Evolutionary conservation across 2,113 vertebrate species (phyloP), one percentile per base, ranked within the genome.

Genomic region (Trinectes maculatus): DNA sequence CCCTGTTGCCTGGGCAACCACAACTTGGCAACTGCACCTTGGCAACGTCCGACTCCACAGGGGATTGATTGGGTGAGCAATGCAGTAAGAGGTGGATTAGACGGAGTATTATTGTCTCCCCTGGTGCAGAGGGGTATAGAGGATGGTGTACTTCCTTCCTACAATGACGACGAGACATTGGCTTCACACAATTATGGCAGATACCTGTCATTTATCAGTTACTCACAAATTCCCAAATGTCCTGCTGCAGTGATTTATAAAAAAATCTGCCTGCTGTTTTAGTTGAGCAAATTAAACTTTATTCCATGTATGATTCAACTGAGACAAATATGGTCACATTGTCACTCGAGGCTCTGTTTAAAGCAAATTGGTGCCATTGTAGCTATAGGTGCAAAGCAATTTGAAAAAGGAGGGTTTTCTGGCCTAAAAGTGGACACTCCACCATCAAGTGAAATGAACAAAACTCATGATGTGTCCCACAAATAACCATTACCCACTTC

Each of bases 1-100:
- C 71, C 40, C 36, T 16, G 83, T 88, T 88, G 65, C 79, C 83
- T 60, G 24, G 34, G 81, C 71, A 79, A 89, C 85, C 60, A 57
- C 74, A 83, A 81, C 80, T 84, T 76, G 75, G 83, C 86, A 87
- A 80, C 70, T 1, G 44, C 55, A 46, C 68, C 73, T 84, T 81
- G 86, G 86, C 77, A 63, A 71, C 51, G 4, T 34, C 76, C 56
- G 29, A 26, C 74, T 82, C 84, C 49, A 6, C 26, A 33, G 84
- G 83, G 85, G 83, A 87, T 75, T 85, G 83, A 87, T 89, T 87
- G 87, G 77, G 75, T 72, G 84, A 87, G 83, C 79, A 67, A 78
- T 69, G 62, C 71, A 64, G 77, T 62, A 74, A 82, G 81, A 80
- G 83, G 77, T 82, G 75, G 84, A 85, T 88, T 82, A 86, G 70